Evolutionary conservation across 2,797 vertebrate species (phyloP).

Genomic region (Scolopax bukidnonensis): DNA sequence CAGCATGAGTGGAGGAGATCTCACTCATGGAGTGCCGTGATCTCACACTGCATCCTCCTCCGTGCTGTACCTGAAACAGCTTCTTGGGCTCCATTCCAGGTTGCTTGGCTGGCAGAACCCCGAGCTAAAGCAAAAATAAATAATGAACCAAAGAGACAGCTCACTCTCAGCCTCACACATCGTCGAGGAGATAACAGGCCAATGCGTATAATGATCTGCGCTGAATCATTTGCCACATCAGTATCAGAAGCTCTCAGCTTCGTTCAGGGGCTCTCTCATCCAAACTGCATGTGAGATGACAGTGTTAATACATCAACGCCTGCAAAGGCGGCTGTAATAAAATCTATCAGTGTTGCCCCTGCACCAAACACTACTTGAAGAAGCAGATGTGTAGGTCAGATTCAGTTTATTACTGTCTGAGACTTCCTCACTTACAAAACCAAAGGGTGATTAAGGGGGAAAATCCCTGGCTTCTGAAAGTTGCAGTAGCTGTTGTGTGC

Average conservation of each 20-base stretch:
- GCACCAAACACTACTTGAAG: conserved; percentile 58
- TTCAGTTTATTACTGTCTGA: conserved; percentile 50
- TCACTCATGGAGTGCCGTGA: background rate
- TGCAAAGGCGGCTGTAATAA: conserved; percentile 29
- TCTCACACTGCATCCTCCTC: background rate
- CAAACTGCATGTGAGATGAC: conserved; percentile 38
- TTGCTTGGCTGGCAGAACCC: background rate
- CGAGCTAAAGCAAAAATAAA: conserved; percentile 1
- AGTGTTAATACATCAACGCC: conserved; percentile 58
- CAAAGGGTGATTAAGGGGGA: background rate
- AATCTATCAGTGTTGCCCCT: conserved; percentile 64
- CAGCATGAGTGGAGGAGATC: background rate
- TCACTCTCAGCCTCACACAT: conserved; percentile 45
- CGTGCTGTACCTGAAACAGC: rapidly evolving
- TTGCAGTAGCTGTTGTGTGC: background rate
- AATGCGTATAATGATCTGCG: conserved; percentile 31
- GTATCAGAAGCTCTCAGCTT: conserved; percentile 63
- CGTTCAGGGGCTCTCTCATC: conserved; percentile 50
- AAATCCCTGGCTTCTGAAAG: background rate
- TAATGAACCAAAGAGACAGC: conserved; percentile 49
- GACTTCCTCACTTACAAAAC: conserved; percentile 3
- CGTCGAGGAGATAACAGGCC: conserved; percentile 38
- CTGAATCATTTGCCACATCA: conserved; percentile 60
- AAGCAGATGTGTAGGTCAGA: conserved; percentile 52
- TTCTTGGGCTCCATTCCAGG: background rate